Base-by-base conservation (phyloP, 2,888 invertebrate genomes). In the Branchipolynoe longqiensis region DNA sequence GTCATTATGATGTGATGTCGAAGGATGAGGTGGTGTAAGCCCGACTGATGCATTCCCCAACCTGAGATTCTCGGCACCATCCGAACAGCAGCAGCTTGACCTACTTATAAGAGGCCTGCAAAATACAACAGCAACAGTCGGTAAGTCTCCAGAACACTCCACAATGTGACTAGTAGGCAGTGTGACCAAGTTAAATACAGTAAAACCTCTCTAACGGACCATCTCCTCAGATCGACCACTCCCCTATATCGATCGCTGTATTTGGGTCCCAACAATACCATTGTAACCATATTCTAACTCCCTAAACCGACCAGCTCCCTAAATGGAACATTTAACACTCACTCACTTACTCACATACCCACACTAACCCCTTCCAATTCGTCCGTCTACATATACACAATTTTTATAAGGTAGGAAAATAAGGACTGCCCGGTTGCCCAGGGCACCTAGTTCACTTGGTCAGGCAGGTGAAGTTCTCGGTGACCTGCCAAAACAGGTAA, bases 41-140 rank as follows among this genome's bases (percentile, higher is more conserved):
- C 62, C 62, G 62, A 25, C 62, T 8, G 8, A 18, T 48, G n/a
- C 18, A 25, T n/a, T 25, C 25, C 69, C 36, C 38, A 69, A 69
- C 69, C 69, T 69, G 69, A 69, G 69, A 69, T 69, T 69, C 69
- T 69, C 69, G 4, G 69, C 38, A 18, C 36, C 38, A 33, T 18
- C 4, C 25, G 3, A 62, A 31, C 2, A 62, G 31, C 22, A 25
- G 28, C 25, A 14, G 69, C 33, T n/a, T 14, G 22, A 62, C 18
- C 48, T 38, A 2, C 38, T 25, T 69, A 69, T 22, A 69, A 69
- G 36, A n/a, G 36, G 33, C 69, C 69, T 69, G 69, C 12, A 69
- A 69, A 14, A 31, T 31, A 62, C 18, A 69, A 69, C 12, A n/a
- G 58, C 48, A 48, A 48, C 8, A 18, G 18, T 48, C 8, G 18